A percentile compares a stretch with the other conserved stretches of the same genome.
Conservation (phyloP, 2,113 vertebrate species). For the Ochotona curzoniae region DNA sequence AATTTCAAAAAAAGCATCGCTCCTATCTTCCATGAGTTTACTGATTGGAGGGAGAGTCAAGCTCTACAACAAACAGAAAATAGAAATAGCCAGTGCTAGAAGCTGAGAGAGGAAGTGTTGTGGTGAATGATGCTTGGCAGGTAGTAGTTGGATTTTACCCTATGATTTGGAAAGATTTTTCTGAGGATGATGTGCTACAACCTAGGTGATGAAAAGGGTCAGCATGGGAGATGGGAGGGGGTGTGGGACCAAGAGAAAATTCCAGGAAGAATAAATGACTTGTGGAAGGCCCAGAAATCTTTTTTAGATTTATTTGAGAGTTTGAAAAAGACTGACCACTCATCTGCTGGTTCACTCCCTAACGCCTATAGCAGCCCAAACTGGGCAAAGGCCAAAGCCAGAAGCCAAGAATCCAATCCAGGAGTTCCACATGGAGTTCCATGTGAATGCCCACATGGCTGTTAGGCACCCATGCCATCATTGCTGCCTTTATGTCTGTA, state of each 20-base stretch:
- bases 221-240: not conserved
- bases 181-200: not conserved
- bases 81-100: not conserved
- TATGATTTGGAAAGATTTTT: not conserved
- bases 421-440: too few relatives aligned
- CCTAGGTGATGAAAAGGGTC: not conserved
- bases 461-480: too few relatives aligned
- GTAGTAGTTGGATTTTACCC: not conserved
- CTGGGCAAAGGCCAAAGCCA: too few relatives aligned
- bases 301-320: too few relatives aligned
- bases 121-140: not conserved
- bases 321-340: too few relatives aligned
- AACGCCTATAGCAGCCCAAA: too few relatives aligned
- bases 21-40: not conserved
- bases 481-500: too few relatives aligned
- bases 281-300: not conserved
- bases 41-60: not conserved
- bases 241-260: not conserved
- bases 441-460: too few relatives aligned
- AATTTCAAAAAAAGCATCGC: not conserved
- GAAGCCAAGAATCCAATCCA: too few relatives aligned
- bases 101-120: not conserved
- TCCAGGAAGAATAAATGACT: not conserved
- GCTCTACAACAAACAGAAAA: not conserved
- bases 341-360: too few relatives aligned